These are phyloP conservation scores for Margaritifera margaritifera DNA, from an alignment of 2,888 invertebrate species.

Conservation along the genomic window DNA sequence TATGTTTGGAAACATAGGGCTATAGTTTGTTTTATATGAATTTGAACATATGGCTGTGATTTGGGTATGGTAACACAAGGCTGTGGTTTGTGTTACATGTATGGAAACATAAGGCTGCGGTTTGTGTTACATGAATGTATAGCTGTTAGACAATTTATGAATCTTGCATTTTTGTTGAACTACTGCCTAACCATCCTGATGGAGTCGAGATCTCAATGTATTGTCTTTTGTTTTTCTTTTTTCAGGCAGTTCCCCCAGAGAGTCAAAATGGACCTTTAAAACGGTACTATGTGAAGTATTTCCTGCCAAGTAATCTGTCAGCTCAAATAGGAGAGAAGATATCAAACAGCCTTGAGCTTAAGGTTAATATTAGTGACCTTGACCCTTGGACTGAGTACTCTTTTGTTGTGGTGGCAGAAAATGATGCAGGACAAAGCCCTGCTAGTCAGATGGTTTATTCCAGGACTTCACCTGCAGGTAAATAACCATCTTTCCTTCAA, in stretches of 20 bases:
- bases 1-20: too few species aligned
- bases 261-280: slow-evolving; percentile 50
- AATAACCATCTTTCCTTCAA: background rate
- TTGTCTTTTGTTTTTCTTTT: background rate
- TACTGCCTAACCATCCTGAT: too few species aligned
- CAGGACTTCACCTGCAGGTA: slow-evolving; percentile 53
- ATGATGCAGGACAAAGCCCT: slow-evolving; percentile 51
- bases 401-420: slow-evolving; percentile 51
- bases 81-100: too few species aligned
- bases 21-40: too few species aligned
- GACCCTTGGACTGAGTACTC: slow-evolving; percentile 58
- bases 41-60: too few species aligned
- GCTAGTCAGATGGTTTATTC: slow-evolving; percentile 32
- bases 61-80: too few species aligned
- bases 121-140: too few species aligned
- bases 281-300: slow-evolving; percentile 45
- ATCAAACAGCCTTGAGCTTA: slow-evolving; percentile 28
- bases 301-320: slow-evolving; percentile 32
- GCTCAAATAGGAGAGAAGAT: slow-evolving; percentile 22
- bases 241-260: slow-evolving; percentile 39
- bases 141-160: too few species aligned
- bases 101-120: too few species aligned
- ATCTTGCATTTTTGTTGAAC: too few species aligned
- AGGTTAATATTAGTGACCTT: slow-evolving; percentile 44
- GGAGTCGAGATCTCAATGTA: too few species aligned